Percentiles rank a stretch among this genome's conserved stretches.
These are phyloP conservation scores for Coboldia fuscipes DNA, from an alignment of 1,140 invertebrate species.

Conservation along the genomic window DNA sequence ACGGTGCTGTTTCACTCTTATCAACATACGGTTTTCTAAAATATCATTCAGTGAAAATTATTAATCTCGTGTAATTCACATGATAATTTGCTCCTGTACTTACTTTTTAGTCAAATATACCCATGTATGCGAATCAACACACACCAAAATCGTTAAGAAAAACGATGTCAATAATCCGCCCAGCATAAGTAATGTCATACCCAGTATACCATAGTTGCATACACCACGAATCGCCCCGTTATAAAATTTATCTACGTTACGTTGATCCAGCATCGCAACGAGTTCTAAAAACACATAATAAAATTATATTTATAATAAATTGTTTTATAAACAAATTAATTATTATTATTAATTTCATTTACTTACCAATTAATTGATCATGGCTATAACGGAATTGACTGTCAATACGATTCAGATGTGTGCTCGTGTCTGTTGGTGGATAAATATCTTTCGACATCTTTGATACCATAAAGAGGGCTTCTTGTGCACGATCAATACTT, in stretches of 20 bases:
- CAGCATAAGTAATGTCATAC: slow-evolving; percentile 53
- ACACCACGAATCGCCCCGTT: slow-evolving; percentile 38
- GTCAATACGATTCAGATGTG: slow-evolving; percentile 13
- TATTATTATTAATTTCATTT: no score
- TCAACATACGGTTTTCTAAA: slow-evolving; percentile 10
- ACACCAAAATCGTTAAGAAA: slow-evolving; percentile 71
- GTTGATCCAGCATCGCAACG: slow-evolving; percentile 41
- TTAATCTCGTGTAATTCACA: neutral
- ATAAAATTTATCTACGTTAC: slow-evolving; percentile 45
- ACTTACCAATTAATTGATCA: no score
- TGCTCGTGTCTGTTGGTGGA: slow-evolving; percentile 16
- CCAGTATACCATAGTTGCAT: slow-evolving; percentile 46
- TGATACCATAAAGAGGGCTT: slow-evolving; percentile 14
- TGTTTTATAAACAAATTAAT: no score
- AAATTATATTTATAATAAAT: no score
- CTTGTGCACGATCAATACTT: slow-evolving; percentile 17
- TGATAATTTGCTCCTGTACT: no score
- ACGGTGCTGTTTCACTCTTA: slow-evolving; percentile 15
- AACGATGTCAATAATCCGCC: slow-evolving; percentile 51
- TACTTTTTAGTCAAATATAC: slow-evolving; percentile 69
- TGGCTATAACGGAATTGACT: slow-evolving; percentile 15
- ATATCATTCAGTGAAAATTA: neutral
- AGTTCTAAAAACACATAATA: slow-evolving; percentile 23
- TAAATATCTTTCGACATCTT: slow-evolving; percentile 19
- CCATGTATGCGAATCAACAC: slow-evolving; percentile 91